Evolutionary conservation across 2,888 invertebrate genomes (phyloP).

Genomic region (Drosophila meridionalis): DNA sequence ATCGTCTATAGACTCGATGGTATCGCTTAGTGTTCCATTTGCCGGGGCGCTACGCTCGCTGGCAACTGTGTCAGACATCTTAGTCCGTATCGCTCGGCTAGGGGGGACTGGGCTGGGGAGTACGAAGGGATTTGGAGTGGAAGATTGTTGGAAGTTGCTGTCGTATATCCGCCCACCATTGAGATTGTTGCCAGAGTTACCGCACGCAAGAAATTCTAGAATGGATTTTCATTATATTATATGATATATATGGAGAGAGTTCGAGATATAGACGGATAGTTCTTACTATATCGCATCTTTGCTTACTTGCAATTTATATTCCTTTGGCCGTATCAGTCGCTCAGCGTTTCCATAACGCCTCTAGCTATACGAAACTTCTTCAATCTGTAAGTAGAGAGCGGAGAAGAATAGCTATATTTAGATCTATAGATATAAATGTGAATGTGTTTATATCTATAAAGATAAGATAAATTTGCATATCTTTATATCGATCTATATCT

Average conservation of each 20-base stretch:
- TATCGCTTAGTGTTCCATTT: conserved; percentile 65
- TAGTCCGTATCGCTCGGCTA: conserved; percentile 36
- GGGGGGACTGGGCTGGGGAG: conserved; percentile 34
- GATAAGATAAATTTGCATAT: too few species aligned
- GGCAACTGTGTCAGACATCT: conserved; percentile 76
- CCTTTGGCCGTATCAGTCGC: conserved; percentile 8
- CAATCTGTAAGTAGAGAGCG: conserved; percentile 6
- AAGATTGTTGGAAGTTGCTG: conserved; percentile 56
- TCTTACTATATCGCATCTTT: too few species aligned
- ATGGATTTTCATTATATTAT: background rate
- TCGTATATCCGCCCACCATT: conserved; percentile 67
- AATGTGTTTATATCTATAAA: too few species aligned
- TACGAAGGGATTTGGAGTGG: conserved; percentile 68
- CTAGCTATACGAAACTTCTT: background rate
- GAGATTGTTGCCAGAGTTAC: conserved; percentile 38
- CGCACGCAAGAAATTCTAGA: conserved; percentile 13
- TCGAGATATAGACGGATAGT: background rate
- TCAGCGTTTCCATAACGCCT: background rate
- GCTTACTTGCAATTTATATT: conserved; percentile 21
- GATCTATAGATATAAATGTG: too few species aligned
- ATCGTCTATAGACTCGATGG: conserved; percentile 20
- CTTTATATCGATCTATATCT: background rate
- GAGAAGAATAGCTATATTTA: too few species aligned
- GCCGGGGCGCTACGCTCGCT: conserved; percentile 63
- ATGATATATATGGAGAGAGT: background rate